Conservation (phyloP, 37 sponge, comb jelly and placozoan species). For the Oopsacas minuta region DNA sequence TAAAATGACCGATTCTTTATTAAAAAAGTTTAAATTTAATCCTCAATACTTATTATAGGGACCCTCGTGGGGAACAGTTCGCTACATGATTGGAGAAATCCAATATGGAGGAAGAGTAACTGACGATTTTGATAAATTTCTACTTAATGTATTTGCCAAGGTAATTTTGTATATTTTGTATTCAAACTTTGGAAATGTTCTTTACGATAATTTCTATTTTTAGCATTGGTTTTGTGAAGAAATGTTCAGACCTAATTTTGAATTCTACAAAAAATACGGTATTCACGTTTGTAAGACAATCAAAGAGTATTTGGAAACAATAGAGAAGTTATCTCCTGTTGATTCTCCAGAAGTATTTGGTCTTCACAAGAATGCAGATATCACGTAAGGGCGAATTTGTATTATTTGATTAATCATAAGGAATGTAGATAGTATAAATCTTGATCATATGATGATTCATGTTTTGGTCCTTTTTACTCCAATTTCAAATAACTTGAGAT, state of each 20-base stretch:
- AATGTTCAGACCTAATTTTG: conserved; percentile 66
- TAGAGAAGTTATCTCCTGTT: conserved; percentile 84
- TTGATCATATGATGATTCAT: not conserved
- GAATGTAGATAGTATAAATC: not conserved
- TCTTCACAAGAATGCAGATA: conserved; percentile 94
- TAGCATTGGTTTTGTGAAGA: conserved; percentile 90
- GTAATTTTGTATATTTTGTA: conserved; percentile 30
- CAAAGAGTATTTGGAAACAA: conserved; percentile 64
- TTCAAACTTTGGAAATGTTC: conserved; percentile 28
- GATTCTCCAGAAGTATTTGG: conserved; percentile 98
- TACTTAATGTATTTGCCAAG: conserved; percentile 87
- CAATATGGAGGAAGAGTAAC: conserved; percentile 99
- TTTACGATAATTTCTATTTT: not conserved
- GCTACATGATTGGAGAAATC: conserved; percentile 98
- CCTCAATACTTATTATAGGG: no score
- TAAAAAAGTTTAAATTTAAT: no score
- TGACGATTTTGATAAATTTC: conserved; percentile 93
- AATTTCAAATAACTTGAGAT: no score
- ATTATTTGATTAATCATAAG: not conserved
- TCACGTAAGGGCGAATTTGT: conserved; percentile 86
- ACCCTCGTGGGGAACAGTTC: conserved; percentile 91
- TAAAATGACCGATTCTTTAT: no score
- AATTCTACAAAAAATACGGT: conserved; percentile 84
- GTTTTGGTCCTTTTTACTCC: no score
- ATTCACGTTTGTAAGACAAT: conserved; percentile 72